These are phyloP conservation scores for Hipposideros armiger DNA, from an alignment of 2,113 vertebrate species.

Conservation along the genomic window DNA sequence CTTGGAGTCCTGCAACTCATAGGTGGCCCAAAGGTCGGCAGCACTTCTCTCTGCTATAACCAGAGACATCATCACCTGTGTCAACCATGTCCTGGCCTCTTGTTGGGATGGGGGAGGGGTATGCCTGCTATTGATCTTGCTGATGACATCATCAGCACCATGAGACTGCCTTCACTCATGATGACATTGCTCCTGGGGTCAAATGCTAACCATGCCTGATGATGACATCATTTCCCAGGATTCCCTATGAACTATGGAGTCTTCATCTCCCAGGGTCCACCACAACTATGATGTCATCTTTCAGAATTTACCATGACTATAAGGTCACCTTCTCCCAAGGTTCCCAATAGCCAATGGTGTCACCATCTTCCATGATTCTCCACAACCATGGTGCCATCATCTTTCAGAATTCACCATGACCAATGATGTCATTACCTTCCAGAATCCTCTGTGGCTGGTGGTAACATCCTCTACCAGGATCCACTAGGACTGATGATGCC, in stretches of 20 bases:
- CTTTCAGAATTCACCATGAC: neutral
- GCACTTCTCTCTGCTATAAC: slow-evolving; percentile 6
- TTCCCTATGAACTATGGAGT: neutral
- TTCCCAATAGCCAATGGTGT: neutral
- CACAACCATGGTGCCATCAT: neutral
- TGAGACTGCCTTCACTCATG: neutral
- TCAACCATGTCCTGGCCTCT: neutral
- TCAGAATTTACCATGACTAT: neutral
- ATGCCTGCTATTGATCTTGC: neutral
- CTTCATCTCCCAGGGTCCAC: slow-evolving; percentile 18
- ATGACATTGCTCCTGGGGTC: neutral
- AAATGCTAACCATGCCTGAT: neutral
- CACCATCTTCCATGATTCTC: neutral
- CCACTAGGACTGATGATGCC: neutral
- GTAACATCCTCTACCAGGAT: neutral
- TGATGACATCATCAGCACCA: neutral
- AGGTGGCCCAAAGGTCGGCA: neutral
- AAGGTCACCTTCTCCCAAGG: neutral
- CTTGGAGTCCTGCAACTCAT: neutral
- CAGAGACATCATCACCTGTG: neutral
- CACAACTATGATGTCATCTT: neutral
- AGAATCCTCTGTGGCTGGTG: neutral
- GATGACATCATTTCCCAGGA: neutral
- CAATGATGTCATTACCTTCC: neutral
- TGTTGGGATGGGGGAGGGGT: neutral